A percentile compares a stretch with the other conserved stretches of the same genome.
phyloP scores from a whole-genome alignment of 2,797 vertebrate genomes.

The Macrochelys suwanniensis region DNA sequence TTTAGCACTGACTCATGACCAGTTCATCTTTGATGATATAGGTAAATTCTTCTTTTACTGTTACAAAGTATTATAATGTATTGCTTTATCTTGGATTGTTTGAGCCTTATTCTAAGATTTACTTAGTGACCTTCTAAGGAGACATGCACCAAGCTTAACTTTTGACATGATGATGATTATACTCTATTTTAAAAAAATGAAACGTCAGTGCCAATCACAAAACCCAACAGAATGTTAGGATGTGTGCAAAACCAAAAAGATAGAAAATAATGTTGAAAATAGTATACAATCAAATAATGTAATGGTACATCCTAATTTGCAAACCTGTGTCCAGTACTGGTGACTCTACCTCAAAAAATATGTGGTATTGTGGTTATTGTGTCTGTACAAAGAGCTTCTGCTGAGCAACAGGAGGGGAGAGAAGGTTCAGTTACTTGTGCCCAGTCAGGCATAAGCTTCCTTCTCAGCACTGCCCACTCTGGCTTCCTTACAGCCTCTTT shows the following conservation, averaged over 20 bases:
- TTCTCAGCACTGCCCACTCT: rapidly evolving
- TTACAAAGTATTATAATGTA: background rate
- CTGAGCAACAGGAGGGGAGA: background rate
- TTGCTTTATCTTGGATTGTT: background rate
- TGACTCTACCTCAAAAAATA: background rate
- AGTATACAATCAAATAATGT: background rate
- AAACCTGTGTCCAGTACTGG: background rate
- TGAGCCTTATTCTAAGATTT: background rate
- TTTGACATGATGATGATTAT: background rate
- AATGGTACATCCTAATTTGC: background rate
- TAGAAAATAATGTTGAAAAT: background rate
- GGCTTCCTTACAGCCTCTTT: background rate
- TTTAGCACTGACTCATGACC: conserved; percentile 88
- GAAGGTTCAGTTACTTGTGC: background rate
- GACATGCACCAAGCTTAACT: background rate
- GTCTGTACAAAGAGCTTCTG: background rate
- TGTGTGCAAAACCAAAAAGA: background rate
- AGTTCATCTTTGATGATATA: conserved; percentile 87
- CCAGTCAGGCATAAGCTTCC: background rate
- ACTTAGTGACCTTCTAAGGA: background rate
- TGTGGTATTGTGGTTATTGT: background rate
- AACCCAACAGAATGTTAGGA: background rate
- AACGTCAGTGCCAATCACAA: background rate
- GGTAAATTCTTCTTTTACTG: conserved; percentile 80
- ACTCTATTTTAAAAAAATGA: background rate